A percentile compares a stretch with the other conserved stretches of the same genome.
These are phyloP conservation scores for Macrochelys suwanniensis DNA, from an alignment of 2,797 vertebrate genomes.

Conservation along the genomic window DNA sequence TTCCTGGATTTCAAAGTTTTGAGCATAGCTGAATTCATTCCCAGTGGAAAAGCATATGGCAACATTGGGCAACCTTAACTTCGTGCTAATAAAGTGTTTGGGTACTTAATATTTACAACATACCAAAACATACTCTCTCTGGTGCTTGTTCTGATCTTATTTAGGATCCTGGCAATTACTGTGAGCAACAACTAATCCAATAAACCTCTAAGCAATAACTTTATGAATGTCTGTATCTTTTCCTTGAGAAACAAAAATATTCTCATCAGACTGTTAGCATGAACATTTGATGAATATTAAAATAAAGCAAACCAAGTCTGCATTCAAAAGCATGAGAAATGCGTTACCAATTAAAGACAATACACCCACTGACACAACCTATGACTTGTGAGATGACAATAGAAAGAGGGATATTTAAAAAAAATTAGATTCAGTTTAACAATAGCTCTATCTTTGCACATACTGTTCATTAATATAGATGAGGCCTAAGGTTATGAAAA, in stretches of 20 bases:
- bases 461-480: constrained; percentile 70
- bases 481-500: constrained; percentile 51
- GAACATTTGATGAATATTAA: not conserved
- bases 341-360: constrained; percentile 28
- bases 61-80: not conserved
- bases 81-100: not conserved
- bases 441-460: constrained; percentile 1
- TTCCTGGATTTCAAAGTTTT: not conserved
- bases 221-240: not conserved
- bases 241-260: constrained; percentile 22
- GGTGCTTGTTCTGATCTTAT: not conserved
- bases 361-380: not conserved
- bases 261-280: not conserved
- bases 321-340: not conserved
- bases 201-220: not conserved
- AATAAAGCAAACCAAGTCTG: constrained; percentile 5
- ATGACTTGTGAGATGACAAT: not conserved
- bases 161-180: not conserved
- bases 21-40: not conserved
- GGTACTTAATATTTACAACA: not conserved
- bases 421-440: constrained; percentile 45
- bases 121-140: not conserved
- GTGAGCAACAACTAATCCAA: not conserved
- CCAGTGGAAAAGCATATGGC: not conserved
- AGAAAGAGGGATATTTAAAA: not conserved